Conservation (phyloP, 2,113 vertebrate genomes). For the Notiomystis cincta region DNA sequence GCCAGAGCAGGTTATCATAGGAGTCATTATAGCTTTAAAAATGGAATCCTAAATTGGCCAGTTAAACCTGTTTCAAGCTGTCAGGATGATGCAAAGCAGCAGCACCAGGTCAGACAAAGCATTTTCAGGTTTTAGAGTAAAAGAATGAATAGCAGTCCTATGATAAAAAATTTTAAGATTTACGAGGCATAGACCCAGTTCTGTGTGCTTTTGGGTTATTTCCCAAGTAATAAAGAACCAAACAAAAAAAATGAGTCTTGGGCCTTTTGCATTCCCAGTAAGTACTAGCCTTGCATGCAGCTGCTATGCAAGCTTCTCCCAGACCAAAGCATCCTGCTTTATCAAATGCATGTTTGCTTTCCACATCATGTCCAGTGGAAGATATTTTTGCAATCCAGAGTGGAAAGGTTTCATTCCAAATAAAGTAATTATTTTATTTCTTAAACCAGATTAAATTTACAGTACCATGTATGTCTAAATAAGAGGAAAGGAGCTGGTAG, state of each 20-base stretch:
- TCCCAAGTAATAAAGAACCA: neutral
- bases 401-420: neutral
- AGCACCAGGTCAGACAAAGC: neutral
- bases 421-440: neutral
- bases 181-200: neutral
- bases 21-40: slow-evolving; percentile 12
- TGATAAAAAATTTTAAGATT: neutral
- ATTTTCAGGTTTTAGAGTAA: neutral
- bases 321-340: neutral
- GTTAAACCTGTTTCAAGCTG: neutral
- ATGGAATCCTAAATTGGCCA: neutral
- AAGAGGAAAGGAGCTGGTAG: neutral
- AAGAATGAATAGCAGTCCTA: neutral
- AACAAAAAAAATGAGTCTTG: neutral
- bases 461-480: neutral
- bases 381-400: neutral
- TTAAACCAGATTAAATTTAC: neutral
- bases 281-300: neutral
- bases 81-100: slow-evolving; percentile 29
- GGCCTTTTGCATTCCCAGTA: neutral
- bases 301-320: neutral
- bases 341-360: neutral
- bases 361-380: neutral
- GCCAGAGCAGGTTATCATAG: slow-evolving; percentile 1
- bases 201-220: neutral